Evolutionary conservation across 2,797 vertebrate genomes (phyloP).

Genomic region (Molothrus ater): DNA sequence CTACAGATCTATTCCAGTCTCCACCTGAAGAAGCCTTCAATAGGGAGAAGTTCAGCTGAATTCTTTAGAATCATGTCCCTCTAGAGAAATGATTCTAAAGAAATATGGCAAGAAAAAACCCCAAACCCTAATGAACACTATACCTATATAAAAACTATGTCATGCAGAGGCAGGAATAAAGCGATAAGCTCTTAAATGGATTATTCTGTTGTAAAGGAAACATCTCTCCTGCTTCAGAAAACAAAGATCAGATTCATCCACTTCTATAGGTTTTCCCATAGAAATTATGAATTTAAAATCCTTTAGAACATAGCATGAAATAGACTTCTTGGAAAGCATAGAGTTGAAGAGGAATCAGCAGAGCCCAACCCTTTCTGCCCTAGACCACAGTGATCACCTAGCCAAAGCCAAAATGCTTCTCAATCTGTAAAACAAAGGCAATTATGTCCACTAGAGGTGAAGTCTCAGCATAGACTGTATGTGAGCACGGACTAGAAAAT

Average conservation of each 20-base stretch:
- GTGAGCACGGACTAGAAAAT: not conserved
- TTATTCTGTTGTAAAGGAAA: not conserved
- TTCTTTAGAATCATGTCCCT: not conserved
- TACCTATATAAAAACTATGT: not conserved
- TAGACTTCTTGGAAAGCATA: not conserved
- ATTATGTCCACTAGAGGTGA: not conserved
- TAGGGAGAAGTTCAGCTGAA: not conserved
- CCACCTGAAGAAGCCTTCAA: not conserved
- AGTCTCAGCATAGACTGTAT: not conserved
- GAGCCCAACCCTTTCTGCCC: not conserved
- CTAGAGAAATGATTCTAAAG: not conserved
- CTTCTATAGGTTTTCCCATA: not conserved
- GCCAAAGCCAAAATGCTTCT: not conserved
- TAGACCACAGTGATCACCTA: not conserved
- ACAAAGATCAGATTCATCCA: not conserved
- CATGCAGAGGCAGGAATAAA: not conserved
- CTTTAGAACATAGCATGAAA: not conserved
- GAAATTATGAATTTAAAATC: not conserved
- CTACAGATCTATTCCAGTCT: not conserved
- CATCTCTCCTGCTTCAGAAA: not conserved
- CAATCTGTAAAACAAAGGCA: not conserved
- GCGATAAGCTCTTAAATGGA: not conserved
- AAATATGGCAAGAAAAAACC: accelerated
- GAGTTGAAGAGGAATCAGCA: not conserved
- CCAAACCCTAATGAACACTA: not conserved